These are phyloP conservation scores for Sesamia inferens DNA, from an alignment of 2,888 invertebrate genomes.

Conservation along the genomic window DNA sequence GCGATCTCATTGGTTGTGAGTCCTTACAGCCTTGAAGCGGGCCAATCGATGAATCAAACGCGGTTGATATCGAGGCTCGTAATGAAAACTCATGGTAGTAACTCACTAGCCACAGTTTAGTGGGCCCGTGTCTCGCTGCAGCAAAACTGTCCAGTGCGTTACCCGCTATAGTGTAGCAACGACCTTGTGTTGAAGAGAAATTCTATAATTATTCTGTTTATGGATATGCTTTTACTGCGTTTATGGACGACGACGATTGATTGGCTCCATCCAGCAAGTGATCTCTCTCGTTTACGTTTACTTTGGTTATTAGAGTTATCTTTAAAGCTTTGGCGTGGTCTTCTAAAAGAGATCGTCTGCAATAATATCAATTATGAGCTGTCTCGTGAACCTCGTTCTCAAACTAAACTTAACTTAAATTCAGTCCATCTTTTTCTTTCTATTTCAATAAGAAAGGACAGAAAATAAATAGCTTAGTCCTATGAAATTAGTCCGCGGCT, in stretches of 20 bases:
- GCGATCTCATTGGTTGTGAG: too few species aligned
- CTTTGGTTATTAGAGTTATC: constrained; percentile 13
- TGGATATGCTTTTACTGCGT: constrained; percentile 53
- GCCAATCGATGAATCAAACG: too few species aligned
- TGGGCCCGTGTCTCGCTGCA: neutral
- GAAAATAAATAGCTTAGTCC: too few species aligned
- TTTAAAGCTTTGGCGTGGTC: constrained; percentile 3
- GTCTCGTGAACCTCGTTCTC: too few species aligned
- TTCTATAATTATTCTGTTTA: constrained; percentile 67
- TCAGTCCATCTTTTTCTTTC: too few species aligned
- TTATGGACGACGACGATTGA: constrained; percentile 38
- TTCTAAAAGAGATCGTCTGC: neutral
- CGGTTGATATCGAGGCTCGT: too few species aligned
- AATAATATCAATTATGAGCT: neutral
- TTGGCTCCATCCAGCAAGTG: constrained; percentile 40
- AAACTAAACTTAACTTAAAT: too few species aligned
- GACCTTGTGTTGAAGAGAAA: constrained; percentile 68
- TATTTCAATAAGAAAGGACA: too few species aligned
- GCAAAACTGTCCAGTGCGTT: constrained; percentile 33
- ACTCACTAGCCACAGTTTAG: too few species aligned
- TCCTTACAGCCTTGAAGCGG: too few species aligned
- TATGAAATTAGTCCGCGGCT: too few species aligned
- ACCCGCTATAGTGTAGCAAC: constrained; percentile 26
- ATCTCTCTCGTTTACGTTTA: constrained; percentile 29
- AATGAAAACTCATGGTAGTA: too few species aligned